These are phyloP conservation scores for Pseudorectes ferrugineus DNA, from an alignment of 2,113 vertebrate species.

Conservation along the genomic window DNA sequence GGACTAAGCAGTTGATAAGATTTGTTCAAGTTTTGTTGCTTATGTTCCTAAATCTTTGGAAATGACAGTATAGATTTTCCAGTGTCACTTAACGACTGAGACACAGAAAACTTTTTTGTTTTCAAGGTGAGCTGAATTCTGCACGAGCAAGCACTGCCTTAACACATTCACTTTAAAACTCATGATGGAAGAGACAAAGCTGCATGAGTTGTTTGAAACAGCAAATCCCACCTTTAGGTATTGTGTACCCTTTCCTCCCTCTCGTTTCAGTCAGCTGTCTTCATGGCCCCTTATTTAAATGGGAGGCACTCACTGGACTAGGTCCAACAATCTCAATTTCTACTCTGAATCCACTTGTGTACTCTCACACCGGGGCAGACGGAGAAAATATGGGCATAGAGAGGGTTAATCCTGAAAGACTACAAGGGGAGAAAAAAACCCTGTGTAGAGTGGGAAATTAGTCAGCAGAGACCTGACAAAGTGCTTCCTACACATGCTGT, in stretches of 20 bases:
- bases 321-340: background rate
- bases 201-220: background rate
- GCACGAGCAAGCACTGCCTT: background rate
- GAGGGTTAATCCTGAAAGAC: constrained; percentile 46
- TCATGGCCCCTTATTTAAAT: background rate
- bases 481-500: constrained; percentile 87
- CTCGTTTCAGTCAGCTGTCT: background rate
- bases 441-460: constrained; percentile 73
- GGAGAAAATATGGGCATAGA: background rate
- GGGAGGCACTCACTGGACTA: background rate
- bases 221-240: background rate
- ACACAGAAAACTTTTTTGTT: background rate
- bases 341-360: background rate
- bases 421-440: background rate
- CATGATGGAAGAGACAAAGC: background rate
- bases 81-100: background rate
- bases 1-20: background rate
- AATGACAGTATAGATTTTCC: background rate
- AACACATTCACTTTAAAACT: background rate
- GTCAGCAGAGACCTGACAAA: constrained; percentile 84
- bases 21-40: background rate
- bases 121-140: background rate
- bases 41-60: background rate
- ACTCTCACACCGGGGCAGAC: background rate
- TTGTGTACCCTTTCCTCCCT: background rate